Evolutionary conservation across 2,797 vertebrate genomes (phyloP), one percentile per base, ranked within the genome.

Genomic region (Channallabes apus): DNA sequence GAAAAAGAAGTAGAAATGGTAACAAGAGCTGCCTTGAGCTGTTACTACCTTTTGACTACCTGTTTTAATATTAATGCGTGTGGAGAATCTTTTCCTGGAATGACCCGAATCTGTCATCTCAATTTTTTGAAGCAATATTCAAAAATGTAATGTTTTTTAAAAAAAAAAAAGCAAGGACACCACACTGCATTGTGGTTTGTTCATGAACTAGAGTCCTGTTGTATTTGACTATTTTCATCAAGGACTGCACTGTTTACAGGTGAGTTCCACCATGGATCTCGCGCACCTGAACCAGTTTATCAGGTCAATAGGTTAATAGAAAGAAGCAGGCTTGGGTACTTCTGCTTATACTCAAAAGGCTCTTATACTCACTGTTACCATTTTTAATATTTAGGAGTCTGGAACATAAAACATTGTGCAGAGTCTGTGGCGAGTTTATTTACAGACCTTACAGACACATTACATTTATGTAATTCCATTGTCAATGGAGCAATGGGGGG

Each of bases 261-360:
- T 29, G 38, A 27, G 24, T 64, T 80, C 38, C 38, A 81, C 11
- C 69, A 4, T 24, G 32, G 29, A 59, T 32, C 71, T 56, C 15
- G 29, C 51, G 77, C 46, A 82, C 29, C 41, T 64, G 56, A 83
- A 79, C 85, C 75, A 41, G 85, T 64, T 83, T 38, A 73, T 86
- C 81, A 38, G 58, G 79, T 85, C 78, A 65, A 29, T 32, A 54
- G 62, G 14, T 76, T n/a, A 38, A 41, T n/a, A 76, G 17, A 58
- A 78, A 76, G 17, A 58, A 78, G 54, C 22, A 59, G 14, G 64
- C 11, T 56, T 69, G 71, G 12, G 17, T 7, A 7, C 27, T 61
- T 32, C 56, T 38, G 22, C 29, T 38, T 29, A 29, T 18, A 32
- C 20, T 75, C 27, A 76, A 58, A 58, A 22, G 18, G 29, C 27